Base-by-base conservation (phyloP, 1,140 invertebrate species). In the Microplitis demolitor region DNA sequence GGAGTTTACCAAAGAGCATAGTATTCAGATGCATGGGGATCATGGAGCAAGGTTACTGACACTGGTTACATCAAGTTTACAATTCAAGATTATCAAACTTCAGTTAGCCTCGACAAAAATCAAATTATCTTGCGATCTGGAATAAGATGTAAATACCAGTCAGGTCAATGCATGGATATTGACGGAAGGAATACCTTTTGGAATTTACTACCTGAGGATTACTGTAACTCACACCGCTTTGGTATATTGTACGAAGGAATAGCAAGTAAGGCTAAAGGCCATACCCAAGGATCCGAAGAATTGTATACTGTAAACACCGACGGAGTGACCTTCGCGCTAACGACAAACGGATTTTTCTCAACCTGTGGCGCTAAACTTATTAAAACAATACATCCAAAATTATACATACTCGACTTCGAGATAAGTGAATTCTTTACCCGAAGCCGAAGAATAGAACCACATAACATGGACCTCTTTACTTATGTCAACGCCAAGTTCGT, bases 121-220 rank as follows among this genome's bases (percentile, higher is more conserved):
- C 6, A 62, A 62, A 61, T 77, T 0, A 45, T 35, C 8, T 13
- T 74, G 1, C 35, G 37, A 24, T 58, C 60, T n/a, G 66, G 66
- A 4, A 5, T 63, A 4, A n/a, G 4, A 2, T 77, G 76, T 54
- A 54, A 71, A 14, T 63, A 71, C 6, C 63, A 34, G 35, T 56
- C 58, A 16, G 73, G 53, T 2, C 16, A 71, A 39, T 77, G 73
- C 39, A 73, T 69, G 1, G 73, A 75, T 35, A 14, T 33, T 37
- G 51, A 74, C 8, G 53, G 73, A 34, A n/a, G 69, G 0, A 61
- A 58, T 54, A 60, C 63, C 8, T 74, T 66, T 60, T 74, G 73
- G 68, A 54, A 62, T 53, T 4, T 62, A 53, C 31, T 45, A 3
- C 45, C 24, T 9, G 8, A 11, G 50, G 67, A 69, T 58, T 6